These are phyloP conservation scores for Hemicentrotus pulcherrimus DNA, from an alignment of 35 echinoderm and acorn worm genomes.

Conservation along the genomic window DNA sequence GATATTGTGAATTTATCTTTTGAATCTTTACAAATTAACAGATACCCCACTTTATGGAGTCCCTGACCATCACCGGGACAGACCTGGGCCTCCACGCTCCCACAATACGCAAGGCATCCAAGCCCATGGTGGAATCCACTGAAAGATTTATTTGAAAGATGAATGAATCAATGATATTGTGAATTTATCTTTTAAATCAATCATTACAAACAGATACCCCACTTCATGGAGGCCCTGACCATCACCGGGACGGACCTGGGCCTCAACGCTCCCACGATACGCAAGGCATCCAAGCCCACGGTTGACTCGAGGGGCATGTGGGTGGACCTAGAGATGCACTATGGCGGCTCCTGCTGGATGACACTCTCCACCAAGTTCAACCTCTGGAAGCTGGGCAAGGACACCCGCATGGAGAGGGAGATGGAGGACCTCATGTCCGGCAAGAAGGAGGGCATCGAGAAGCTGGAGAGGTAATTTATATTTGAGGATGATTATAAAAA, in stretches of 20 bases:
- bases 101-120: conserved; percentile 73
- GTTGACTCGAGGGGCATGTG: conserved; percentile 81
- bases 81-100: conserved; percentile 88
- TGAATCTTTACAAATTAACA: background rate
- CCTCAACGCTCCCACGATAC: conserved; percentile 72
- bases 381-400: conserved; percentile 80
- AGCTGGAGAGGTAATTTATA: conserved; percentile 29
- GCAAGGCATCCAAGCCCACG: conserved; percentile 70
- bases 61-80: conserved; percentile 90
- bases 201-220: conserved; percentile 65
- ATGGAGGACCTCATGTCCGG: conserved; percentile 71
- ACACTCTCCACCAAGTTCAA: conserved; percentile 94
- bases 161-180: too few relatives aligned
- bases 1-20: too few relatives aligned
- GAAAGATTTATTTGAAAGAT: too few relatives aligned
- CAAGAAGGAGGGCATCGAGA: conserved; percentile 60
- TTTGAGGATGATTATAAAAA: too few relatives aligned
- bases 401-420: conserved; percentile 66
- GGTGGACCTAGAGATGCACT: conserved; percentile 92
- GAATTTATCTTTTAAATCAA: too few relatives aligned
- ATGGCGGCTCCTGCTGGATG: conserved; percentile 91
- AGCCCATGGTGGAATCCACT: conserved; percentile 62
- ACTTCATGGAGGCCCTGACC: conserved; percentile 88
- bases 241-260: conserved; percentile 99
- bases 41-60: conserved; percentile 94